phyloP scores from a whole-genome alignment of 2,797 vertebrate species.

The Centroberyx gerrardi region DNA sequence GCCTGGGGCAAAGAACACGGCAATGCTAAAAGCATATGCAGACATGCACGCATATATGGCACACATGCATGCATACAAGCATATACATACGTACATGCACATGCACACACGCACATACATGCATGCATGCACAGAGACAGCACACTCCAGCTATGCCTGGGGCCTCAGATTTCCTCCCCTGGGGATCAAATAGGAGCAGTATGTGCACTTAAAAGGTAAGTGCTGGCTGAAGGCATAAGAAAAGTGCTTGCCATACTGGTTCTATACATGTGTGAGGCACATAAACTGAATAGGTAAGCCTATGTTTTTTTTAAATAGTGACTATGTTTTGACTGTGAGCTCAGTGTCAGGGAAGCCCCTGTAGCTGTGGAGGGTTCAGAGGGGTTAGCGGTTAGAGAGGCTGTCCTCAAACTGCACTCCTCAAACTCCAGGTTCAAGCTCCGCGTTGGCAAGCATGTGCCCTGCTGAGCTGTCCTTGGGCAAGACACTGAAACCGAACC shows the following conservation, averaged over 20 bases:
- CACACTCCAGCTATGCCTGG: slow-evolving; percentile 5
- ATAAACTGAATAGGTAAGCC: slow-evolving; percentile 20
- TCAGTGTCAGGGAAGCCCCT: slow-evolving; percentile 33
- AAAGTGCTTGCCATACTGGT: slow-evolving; percentile 8
- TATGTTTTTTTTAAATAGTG: slow-evolving; percentile 25
- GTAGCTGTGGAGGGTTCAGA: slow-evolving; percentile 17
- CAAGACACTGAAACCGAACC: background rate
- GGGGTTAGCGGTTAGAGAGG: background rate
- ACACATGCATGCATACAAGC: slow-evolving; percentile 19
- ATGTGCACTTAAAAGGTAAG: slow-evolving; percentile 23
- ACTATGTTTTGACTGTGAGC: slow-evolving; percentile 48
- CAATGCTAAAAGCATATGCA: slow-evolving; percentile 48
- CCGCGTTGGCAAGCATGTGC: slow-evolving; percentile 15
- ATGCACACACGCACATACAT: slow-evolving; percentile 2
- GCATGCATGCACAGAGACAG: slow-evolving; percentile 4
- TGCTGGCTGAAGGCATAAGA: slow-evolving; percentile 15
- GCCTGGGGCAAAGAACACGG: slow-evolving; percentile 32
- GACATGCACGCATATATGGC: slow-evolving; percentile 35
- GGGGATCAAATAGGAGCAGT: slow-evolving; percentile 16
- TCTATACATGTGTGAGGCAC: slow-evolving; percentile 7
- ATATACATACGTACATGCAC: slow-evolving; percentile 11
- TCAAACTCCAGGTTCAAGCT: slow-evolving; percentile 25
- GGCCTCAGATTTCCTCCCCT: slow-evolving; percentile 27
- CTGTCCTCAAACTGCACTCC: background rate
- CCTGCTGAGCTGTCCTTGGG: background rate